phyloP scores from a whole-genome alignment of 1,140 invertebrate genomes.

The Formica selysi region DNA sequence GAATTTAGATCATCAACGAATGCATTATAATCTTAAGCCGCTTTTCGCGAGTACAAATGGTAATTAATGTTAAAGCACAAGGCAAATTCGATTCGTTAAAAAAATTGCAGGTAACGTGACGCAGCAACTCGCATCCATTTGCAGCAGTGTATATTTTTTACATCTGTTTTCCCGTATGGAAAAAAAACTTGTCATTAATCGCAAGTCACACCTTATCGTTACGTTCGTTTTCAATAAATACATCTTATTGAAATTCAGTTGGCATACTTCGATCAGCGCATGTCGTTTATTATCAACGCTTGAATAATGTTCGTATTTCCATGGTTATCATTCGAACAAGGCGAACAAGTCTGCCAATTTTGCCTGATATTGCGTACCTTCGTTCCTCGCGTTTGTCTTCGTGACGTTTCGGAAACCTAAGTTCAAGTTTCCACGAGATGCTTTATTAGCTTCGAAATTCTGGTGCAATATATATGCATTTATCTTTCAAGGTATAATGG shows the following conservation, averaged over 20 bases:
- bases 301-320: constrained; percentile 33
- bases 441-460: not conserved
- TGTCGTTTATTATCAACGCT: not conserved
- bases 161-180: not conserved
- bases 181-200: not conserved
- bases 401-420: not conserved
- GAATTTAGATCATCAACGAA: not conserved
- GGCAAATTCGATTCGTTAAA: constrained; percentile 1
- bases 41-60: not conserved
- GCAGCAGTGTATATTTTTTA: not conserved
- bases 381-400: not conserved
- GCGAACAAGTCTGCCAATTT: not conserved
- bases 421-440: not conserved
- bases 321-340: not conserved
- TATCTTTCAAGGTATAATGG: not conserved
- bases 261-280: not conserved
- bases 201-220: constrained; percentile 1
- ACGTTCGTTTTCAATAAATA: constrained; percentile 43
- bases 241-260: constrained; percentile 20
- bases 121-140: constrained; percentile 2
- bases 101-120: constrained; percentile 19
- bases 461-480: not conserved
- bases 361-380: not conserved
- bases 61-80: not conserved
- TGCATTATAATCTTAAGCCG: not conserved